Evolutionary conservation across 2,113 vertebrate species (phyloP).

Genomic region (Ameiurus melas): DNA sequence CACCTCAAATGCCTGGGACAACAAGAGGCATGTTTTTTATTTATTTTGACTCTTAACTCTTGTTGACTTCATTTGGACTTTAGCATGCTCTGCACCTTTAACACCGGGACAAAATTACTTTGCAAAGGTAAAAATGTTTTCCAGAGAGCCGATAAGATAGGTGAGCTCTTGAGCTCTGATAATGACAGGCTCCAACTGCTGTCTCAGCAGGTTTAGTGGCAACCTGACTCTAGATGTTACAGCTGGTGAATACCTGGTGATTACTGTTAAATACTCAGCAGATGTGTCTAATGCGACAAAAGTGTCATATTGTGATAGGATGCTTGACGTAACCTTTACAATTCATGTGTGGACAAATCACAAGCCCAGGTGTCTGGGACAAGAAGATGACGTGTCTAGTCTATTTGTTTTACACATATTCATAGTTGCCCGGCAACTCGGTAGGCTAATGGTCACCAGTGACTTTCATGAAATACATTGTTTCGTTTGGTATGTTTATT

Average conservation of each 20-base stretch:
- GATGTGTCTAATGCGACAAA: not conserved
- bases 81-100: not conserved
- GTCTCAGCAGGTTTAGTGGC: not conserved
- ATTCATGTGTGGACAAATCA: not conserved
- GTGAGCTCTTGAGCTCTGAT: slow-evolving; percentile 27
- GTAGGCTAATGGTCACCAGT: not conserved
- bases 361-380: not conserved
- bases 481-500: not conserved
- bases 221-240: not conserved
- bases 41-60: not conserved
- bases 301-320: not conserved
- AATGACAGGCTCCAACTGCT: not conserved
- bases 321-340: not conserved
- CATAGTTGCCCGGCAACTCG: not conserved
- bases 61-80: slow-evolving; percentile 1
- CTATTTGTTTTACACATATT: not conserved
- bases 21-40: not conserved
- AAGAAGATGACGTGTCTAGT: not conserved
- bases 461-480: not conserved
- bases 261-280: not conserved
- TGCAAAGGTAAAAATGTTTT: not conserved
- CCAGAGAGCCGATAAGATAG: slow-evolving; percentile 12
- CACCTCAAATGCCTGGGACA: slow-evolving; percentile 86
- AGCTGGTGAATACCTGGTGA: not conserved
- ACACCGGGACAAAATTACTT: not conserved